phyloP scores from a whole-genome alignment of 2,797 vertebrate species.

The Pseudotriccus pelzelni region DNA sequence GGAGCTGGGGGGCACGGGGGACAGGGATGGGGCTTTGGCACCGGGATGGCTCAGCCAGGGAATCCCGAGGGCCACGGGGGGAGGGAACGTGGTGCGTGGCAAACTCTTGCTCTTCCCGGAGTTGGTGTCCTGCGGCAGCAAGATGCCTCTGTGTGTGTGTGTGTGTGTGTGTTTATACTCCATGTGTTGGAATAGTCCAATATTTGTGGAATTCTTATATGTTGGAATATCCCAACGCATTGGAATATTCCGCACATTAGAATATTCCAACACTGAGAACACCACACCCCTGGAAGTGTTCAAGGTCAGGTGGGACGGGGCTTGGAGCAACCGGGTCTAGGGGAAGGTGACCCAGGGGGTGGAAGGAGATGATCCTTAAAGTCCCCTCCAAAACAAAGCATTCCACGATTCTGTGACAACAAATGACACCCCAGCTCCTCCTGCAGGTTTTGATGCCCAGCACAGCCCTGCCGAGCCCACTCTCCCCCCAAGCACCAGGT shows the following conservation, averaged over 20 bases:
- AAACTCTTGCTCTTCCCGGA: not conserved
- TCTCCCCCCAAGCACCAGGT: not conserved
- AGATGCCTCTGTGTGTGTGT: too few species aligned
- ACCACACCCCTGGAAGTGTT: not conserved
- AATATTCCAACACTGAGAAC: not conserved
- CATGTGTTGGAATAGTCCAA: not conserved
- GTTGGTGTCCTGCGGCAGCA: not conserved
- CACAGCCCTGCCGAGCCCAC: not conserved
- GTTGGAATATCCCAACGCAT: not conserved
- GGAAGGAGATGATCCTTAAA: not conserved
- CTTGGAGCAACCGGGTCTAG: not conserved
- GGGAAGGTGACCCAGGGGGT: not conserved
- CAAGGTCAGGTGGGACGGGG: not conserved
- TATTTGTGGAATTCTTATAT: not conserved
- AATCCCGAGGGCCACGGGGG: rapidly evolving
- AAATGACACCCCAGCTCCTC: not conserved
- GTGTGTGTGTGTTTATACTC: not conserved
- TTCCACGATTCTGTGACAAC: rapidly evolving
- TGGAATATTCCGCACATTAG: not conserved
- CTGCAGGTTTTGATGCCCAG: not conserved
- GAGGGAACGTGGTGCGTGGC: rapidly evolving
- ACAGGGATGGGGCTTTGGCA: not conserved
- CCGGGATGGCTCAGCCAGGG: not conserved
- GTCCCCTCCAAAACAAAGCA: not conserved
- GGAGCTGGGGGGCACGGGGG: rapidly evolving